phyloP scores from a whole-genome alignment of 1,140 invertebrate species.

The Anoplolepis gracilipes region DNA sequence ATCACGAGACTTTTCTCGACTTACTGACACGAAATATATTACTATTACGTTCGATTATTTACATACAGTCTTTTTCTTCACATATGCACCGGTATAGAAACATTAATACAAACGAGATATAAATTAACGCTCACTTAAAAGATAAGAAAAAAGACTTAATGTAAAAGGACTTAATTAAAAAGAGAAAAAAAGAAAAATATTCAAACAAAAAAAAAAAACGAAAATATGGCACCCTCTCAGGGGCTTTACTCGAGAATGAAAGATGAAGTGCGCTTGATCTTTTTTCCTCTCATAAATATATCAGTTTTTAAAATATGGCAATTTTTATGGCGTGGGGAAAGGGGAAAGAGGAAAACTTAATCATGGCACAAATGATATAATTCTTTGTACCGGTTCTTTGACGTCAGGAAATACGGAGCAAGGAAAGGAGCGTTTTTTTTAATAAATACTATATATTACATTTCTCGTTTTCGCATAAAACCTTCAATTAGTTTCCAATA shows the following conservation, averaged over 20 bases:
- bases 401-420: background rate
- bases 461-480: background rate
- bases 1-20: constrained; percentile 11
- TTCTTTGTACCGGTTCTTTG: constrained; percentile 41
- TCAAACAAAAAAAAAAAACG: constrained; percentile 15
- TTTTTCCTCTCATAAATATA: constrained; percentile 35
- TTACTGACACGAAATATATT: constrained; percentile 67
- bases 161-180: constrained; percentile 20
- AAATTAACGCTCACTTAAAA: constrained; percentile 23
- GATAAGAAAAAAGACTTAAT: background rate
- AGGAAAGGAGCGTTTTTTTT: background rate
- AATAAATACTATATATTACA: background rate
- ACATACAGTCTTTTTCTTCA: constrained; percentile 75
- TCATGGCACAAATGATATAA: constrained; percentile 68
- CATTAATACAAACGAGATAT: constrained; percentile 38
- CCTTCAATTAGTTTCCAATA: background rate
- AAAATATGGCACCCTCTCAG: constrained; percentile 43
- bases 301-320: constrained; percentile 71
- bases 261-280: constrained; percentile 16
- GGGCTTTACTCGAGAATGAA: constrained; percentile 31
- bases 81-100: constrained; percentile 63
- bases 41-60: constrained; percentile 71
- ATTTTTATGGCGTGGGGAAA: constrained; percentile 69
- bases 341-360: constrained; percentile 25
- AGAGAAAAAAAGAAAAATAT: background rate